Conservation (phyloP, 2,113 vertebrate species). For the Aix galericulata region DNA sequence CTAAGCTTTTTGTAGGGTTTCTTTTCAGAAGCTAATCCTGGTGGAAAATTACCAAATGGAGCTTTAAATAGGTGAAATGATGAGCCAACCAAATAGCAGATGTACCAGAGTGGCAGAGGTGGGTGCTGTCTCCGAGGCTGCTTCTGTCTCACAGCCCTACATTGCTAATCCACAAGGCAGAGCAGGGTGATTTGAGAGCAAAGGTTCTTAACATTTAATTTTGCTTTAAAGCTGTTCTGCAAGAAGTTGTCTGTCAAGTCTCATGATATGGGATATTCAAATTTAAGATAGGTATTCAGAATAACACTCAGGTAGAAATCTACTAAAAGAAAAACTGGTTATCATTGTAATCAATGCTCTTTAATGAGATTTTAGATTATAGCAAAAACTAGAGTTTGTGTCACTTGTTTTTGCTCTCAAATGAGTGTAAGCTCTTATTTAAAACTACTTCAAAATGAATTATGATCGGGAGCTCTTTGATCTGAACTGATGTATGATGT, state of each 20-base stretch:
- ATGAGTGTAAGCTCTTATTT: background rate
- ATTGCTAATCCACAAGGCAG: background rate
- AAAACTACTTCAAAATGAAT: constrained; percentile 18
- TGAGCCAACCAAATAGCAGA: background rate
- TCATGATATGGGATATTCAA: background rate
- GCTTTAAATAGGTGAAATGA: constrained; percentile 7
- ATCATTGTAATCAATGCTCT: background rate
- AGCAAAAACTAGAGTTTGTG: background rate
- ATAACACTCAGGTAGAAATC: background rate
- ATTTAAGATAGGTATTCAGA: background rate
- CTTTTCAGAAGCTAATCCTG: constrained; percentile 5
- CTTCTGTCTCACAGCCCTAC: background rate
- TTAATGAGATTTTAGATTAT: background rate
- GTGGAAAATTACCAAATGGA: constrained; percentile 1
- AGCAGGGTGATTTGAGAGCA: background rate
- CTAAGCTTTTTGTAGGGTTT: background rate
- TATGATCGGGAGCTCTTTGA: constrained; percentile 28
- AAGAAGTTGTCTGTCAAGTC: background rate
- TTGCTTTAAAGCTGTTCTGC: background rate
- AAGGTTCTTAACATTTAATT: background rate
- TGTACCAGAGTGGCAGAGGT: background rate
- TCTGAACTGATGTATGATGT: background rate
- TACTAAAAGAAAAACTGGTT: background rate
- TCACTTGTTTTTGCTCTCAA: constrained; percentile 31
- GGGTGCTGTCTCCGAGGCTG: background rate